Evolutionary conservation across 2,113 vertebrate genomes (phyloP).

Genomic region (Aythya baeri): DNA sequence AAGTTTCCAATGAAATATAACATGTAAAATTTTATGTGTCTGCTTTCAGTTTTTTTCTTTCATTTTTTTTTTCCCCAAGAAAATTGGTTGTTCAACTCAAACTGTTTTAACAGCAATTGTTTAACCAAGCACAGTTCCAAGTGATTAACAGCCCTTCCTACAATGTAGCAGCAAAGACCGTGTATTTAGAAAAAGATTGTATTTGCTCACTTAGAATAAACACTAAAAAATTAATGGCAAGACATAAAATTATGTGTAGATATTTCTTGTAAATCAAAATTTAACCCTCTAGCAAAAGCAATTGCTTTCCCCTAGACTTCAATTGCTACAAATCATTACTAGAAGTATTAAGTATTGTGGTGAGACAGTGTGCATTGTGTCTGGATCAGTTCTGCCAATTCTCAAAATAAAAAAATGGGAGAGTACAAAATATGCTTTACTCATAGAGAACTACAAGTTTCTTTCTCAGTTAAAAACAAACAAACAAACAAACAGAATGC

Average conservation of each 20-base stretch:
- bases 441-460: rapidly evolving
- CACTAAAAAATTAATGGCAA: conserved; percentile 64
- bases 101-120: background rate
- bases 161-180: conserved; percentile 8
- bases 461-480: background rate
- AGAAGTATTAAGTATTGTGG: background rate
- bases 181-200: conserved; percentile 51
- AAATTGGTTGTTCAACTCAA: background rate
- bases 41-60: background rate
- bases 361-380: background rate
- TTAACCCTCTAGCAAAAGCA: conserved; percentile 14
- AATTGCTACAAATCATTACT: background rate
- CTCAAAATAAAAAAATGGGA: background rate
- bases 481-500: background rate
- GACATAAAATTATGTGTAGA: background rate
- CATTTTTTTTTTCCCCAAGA: background rate
- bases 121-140: conserved; percentile 10
- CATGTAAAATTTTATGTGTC: background rate
- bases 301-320: background rate
- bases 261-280: conserved; percentile 30
- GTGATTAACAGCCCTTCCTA: conserved; percentile 27
- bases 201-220: conserved; percentile 41
- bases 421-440: background rate
- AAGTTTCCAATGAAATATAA: background rate
- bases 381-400: background rate